phyloP scores from a whole-genome alignment of 2,888 invertebrate genomes.

The Nomada goodeniana region DNA sequence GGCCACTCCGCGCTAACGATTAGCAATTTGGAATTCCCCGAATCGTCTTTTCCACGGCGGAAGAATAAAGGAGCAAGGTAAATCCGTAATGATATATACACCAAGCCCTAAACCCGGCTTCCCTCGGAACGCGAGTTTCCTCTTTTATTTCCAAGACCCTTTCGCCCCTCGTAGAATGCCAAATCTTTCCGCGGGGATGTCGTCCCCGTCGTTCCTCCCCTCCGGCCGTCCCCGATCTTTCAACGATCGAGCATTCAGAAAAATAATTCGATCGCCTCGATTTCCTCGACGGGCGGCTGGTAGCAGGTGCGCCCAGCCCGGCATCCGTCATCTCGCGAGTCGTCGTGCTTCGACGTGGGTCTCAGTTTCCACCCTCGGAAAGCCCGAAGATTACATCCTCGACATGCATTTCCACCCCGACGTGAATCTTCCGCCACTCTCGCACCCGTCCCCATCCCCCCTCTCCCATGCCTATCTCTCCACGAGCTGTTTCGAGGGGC shows the following conservation, averaged over 20 bases:
- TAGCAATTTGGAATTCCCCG: slow-evolving; percentile 7
- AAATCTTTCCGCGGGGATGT: slow-evolving; percentile 18
- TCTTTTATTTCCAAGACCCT: slow-evolving; percentile 7
- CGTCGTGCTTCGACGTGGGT: slow-evolving; percentile 54
- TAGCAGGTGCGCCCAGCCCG: slow-evolving; percentile 58
- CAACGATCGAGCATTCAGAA: slow-evolving; percentile 43
- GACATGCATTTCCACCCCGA: slow-evolving; percentile 40
- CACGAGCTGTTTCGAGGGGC: slow-evolving; percentile 22
- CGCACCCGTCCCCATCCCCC: no score
- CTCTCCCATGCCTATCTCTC: slow-evolving; percentile 1
- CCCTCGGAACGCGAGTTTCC: slow-evolving; percentile 19
- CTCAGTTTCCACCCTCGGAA: slow-evolving; percentile 58
- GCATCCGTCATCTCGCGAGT: slow-evolving; percentile 65
- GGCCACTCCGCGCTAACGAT: neutral
- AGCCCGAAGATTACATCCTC: slow-evolving; percentile 61
- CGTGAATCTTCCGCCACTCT: no score
- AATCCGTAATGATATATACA: slow-evolving; percentile 45
- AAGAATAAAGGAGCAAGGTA: slow-evolving; percentile 6
- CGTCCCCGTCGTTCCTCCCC: neutral
- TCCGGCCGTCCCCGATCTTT: slow-evolving; percentile 30
- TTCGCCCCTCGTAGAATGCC: slow-evolving; percentile 27
- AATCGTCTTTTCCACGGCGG: neutral
- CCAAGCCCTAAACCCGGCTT: slow-evolving; percentile 6
- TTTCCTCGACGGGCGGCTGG: slow-evolving; percentile 40
- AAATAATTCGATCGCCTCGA: slow-evolving; percentile 60